These are phyloP conservation scores for Hydropsyche tenuis DNA, from an alignment of 1,140 invertebrate species.

Conservation along the genomic window DNA sequence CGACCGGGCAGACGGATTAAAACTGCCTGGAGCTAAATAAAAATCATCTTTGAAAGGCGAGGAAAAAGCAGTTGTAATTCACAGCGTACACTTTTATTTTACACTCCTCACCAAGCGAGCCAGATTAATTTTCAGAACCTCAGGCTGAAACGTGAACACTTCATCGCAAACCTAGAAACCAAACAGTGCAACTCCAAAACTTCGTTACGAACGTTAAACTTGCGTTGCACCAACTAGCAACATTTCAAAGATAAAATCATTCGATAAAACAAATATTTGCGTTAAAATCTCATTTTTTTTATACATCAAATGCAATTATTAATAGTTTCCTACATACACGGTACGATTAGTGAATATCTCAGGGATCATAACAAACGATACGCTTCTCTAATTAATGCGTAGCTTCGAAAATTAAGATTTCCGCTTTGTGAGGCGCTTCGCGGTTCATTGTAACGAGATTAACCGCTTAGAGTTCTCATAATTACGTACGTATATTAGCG, in stretches of 20 bases:
- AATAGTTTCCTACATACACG: too few relatives aligned
- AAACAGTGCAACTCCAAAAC: too few relatives aligned
- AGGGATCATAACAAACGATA: too few relatives aligned
- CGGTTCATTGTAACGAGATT: background rate
- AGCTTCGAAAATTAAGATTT: too few relatives aligned
- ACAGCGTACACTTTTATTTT: background rate
- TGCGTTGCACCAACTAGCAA: too few relatives aligned
- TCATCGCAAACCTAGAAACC: background rate
- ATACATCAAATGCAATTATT: too few relatives aligned
- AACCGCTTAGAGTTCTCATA: background rate
- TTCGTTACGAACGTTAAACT: too few relatives aligned
- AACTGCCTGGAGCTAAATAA: background rate
- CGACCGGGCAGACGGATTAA: constrained; percentile 5
- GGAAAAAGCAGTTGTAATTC: constrained; percentile 9
- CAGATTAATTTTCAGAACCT: background rate
- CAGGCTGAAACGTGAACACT: background rate
- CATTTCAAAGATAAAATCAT: too few relatives aligned
- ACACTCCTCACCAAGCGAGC: constrained; percentile 4
- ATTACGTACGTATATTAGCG: background rate
- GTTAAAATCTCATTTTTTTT: too few relatives aligned
- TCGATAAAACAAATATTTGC: too few relatives aligned
- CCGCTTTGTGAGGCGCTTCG: background rate
- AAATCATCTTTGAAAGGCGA: background rate
- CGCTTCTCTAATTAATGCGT: too few relatives aligned
- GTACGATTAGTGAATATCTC: too few relatives aligned